Evolutionary conservation across 2,113 vertebrate genomes (phyloP), one percentile per base, ranked within the genome.

Genomic region (Burhinus oedicnemus): DNA sequence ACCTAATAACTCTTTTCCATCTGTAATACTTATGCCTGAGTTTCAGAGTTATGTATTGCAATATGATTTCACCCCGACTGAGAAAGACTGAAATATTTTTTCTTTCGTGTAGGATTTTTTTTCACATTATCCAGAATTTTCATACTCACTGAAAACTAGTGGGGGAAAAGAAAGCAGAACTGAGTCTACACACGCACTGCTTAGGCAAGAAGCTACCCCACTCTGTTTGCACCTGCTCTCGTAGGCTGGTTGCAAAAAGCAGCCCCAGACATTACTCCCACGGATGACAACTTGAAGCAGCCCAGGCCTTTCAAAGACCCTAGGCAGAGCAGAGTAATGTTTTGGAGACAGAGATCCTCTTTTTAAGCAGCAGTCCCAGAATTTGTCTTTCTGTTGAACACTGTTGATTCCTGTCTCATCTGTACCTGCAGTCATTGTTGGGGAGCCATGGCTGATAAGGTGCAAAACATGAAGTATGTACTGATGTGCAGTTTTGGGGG

Each of bases 1-100:
- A 97, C 94, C 90, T 95, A 93, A 89, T 95, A 95, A 95, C 60
- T 95, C 91, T 95, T 89, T 91, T 91, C 82, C 78, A 86, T 95
- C 91, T 94, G 81, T 80, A 93, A 78, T 77, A 62, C 78, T 96
- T 90, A 83, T 36, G 58, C 38, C 68, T 42, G 60, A 88, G 21
- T 55, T 90, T 91, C 89, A 93, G 58, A 91, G 60, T 95, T 92
- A 88, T 86, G 75, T 78, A 94, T 90, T 93, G 87, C 87, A 93
- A 64, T 94, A 85, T 70, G 84, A 90, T 85, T 97, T 95, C 51
- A 27, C 80, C 47, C 84, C 95, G 77, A 91, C 89, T 87, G 57
- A 80, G 62, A 58, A 25, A 69, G 64, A 74, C 84, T 80, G 75
- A 95, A 91, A 82, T 74, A 47, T 69, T 95, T 94, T 95, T 90